Evolutionary conservation across 2,888 invertebrate species (phyloP), one percentile per base, ranked within the genome.

Genomic region (Trachelus tabidus): DNA sequence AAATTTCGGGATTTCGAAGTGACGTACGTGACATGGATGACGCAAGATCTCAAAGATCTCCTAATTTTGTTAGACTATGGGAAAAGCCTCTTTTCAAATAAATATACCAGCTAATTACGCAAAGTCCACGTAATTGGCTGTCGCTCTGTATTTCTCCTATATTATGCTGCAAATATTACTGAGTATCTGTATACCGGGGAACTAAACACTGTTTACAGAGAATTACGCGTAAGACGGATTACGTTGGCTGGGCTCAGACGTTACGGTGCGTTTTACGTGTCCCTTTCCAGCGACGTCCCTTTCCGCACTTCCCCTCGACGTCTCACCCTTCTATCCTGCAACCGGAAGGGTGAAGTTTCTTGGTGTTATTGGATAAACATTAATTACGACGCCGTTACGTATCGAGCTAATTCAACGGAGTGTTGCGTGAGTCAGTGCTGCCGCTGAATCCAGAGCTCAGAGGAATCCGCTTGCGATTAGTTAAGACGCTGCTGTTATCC

Each of bases 161-260:
- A 0, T 3, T 23, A 56, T 56, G 6, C 23, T 0, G 23, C 9
- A 23, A 56, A 56, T 23, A 23, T 56, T 9, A 56, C 56, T 1
- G 56, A 23, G 56, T 23, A 56, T 56, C 56, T 23, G 23, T 23
- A 56, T 56, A 56, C 56, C 56, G 9, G 23, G 56, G 9, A 23
- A 9, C 56, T 56, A 23, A 56, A 56, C 23, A 56, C 23, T 56
- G 23, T 56, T 56, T 56, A 56, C 56, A 56, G 56, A 56, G 56
- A 56, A 56, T 56, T 71, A 71, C 71, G 71, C 33, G 31, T 34
- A 71, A 71, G 71, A 71, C 71, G 71, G 34, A 71, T 71, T 71
- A 71, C 31, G 31, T 12, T 31, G 31, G 71, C 34, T 23, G 71
- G 31, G 4, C 1, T 71, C 31, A 31, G 12, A 71, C 71, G 23